Evolutionary conservation across 2,113 vertebrate genomes (phyloP), one percentile per base, ranked within the genome.

Genomic region (Centropus bengalensis): DNA sequence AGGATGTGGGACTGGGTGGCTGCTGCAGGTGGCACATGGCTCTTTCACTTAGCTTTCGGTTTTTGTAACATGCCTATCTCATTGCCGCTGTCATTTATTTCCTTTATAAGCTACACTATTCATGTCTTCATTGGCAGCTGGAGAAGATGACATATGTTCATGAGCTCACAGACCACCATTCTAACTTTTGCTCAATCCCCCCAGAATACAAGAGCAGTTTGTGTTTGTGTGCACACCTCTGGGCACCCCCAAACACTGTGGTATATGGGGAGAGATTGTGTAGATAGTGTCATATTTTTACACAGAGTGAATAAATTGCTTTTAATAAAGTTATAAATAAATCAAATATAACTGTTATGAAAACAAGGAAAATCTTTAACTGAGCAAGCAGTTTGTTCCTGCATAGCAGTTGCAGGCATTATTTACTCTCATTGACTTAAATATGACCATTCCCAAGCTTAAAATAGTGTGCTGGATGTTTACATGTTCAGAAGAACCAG

Each of bases 381-480:
- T 70, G 18, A 82, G 63, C 40, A 52, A 79, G 24, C 27, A 73
- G 8, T 89, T 95, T 82, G 40, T 54, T 91, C n/a, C 59, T 94
- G 71, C 51, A 17, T 73, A 73, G 36, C 14, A 82, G n/a, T 55
- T 91, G 36, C 1, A 1, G 64, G 17, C 44, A 23, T 73, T 93
- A 73, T 69, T 94, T 88, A 54, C 14, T 81, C 49, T 79, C n/a
- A 26, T 12, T 88, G 70, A 58, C 47, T 88, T 79, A 58, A 66
- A 40, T 82, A 7, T 93, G 79, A 88, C 71, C 86, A 82, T 79
- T 91, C 90, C 88, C 75, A 91, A 58, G 36, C 14, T 94, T 82
- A 76, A 89, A 68, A 64, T 45, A 18, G 58, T 76, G 49, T 89
- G 49, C 55, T 91, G 30, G 87, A 71, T 54, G 23, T 33, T 82